A percentile compares a stretch with the other conserved stretches of the same genome.
Conservation (phyloP, 2,113 vertebrate genomes). For the Ictalurus furcatus region DNA sequence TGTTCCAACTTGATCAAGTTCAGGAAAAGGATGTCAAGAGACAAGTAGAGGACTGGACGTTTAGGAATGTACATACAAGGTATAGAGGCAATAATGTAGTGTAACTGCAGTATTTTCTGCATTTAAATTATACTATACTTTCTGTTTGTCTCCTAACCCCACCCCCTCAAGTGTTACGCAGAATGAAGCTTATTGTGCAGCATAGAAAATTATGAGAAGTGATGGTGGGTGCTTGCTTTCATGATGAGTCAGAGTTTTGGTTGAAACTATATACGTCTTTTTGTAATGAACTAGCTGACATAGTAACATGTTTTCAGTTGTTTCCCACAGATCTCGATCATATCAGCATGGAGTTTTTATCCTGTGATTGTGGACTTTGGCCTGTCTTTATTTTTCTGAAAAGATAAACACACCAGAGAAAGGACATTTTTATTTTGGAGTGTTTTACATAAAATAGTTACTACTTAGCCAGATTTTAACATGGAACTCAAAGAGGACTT, state of each 20-base stretch:
- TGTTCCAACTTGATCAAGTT: neutral
- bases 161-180: neutral
- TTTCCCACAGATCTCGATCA: neutral
- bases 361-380: neutral
- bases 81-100: neutral
- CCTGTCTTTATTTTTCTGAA: neutral
- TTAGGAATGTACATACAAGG: neutral
- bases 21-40: slow-evolving; percentile 54
- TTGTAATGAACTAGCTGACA: neutral
- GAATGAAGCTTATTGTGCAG: neutral
- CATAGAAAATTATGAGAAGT: neutral
- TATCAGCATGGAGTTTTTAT: neutral
- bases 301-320: slow-evolving; percentile 33
- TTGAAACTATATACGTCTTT: slow-evolving; percentile 30
- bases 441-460: neutral
- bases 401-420: slow-evolving; percentile 4
- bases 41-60: slow-evolving; percentile 1
- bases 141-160: neutral
- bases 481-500: neutral
- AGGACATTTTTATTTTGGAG: neutral
- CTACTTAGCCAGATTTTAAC: neutral
- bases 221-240: slow-evolving; percentile 13
- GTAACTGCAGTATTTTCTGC: neutral
- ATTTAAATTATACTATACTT: neutral
- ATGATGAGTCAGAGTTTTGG: slow-evolving; percentile 48